Percentiles rank a stretch among this genome's conserved stretches.
Conservation (phyloP, 2,797 vertebrate genomes). For the Molossus alvarezi region DNA sequence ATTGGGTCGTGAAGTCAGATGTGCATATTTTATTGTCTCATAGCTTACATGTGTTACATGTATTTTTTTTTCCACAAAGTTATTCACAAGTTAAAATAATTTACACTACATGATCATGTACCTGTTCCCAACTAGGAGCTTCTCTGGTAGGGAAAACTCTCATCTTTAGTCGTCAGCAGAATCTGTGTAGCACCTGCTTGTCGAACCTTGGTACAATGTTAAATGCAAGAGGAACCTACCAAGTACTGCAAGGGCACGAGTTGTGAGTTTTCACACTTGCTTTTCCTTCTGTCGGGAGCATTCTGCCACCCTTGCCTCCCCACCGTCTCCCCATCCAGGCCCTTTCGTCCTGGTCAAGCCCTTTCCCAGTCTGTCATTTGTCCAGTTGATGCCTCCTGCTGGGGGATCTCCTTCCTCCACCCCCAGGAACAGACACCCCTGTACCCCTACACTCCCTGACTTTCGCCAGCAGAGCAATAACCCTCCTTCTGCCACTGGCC, state of each 20-base stretch:
- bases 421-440: background rate
- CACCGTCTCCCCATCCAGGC: background rate
- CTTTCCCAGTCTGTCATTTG: background rate
- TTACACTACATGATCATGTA: background rate
- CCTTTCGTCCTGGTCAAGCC: background rate
- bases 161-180: background rate
- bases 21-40: background rate
- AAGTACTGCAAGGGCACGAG: background rate
- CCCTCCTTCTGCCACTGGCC: background rate
- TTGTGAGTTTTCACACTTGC: background rate
- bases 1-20: background rate
- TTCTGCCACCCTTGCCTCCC: background rate
- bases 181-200: background rate
- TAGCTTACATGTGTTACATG: background rate
- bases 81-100: constrained; percentile 13
- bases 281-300: background rate
- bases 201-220: background rate
- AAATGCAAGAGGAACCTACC: background rate
- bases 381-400: background rate
- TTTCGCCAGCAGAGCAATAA: background rate
- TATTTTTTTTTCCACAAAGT: background rate
- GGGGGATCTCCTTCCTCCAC: background rate
- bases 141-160: background rate
- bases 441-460: background rate
- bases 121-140: background rate